Evolutionary conservation across 2,888 invertebrate species (phyloP), one percentile per base, ranked within the genome.

Genomic region (Prosapia bicincta): DNA sequence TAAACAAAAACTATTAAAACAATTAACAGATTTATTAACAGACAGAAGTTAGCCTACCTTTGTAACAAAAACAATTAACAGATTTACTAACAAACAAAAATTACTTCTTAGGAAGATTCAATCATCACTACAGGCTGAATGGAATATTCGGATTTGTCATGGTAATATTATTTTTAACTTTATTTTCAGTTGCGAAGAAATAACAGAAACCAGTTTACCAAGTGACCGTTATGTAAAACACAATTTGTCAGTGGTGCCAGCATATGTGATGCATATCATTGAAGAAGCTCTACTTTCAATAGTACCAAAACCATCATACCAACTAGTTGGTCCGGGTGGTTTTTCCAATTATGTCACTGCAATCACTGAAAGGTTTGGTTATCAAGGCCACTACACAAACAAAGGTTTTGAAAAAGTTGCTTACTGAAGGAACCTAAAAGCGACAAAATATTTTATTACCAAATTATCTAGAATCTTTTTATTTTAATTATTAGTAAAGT

Each of bases 231-330:
- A 79, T 65, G 71, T 79, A 66, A 80, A 79, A 71, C 78, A 79
- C 76, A 76, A 79, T 38, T 76, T 79, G n/a, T 75, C 79, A 82
- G 88, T 90, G 5, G 86, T 91, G 3, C 89, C 89, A 26, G 86
- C 88, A 79, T 87, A 86, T 81, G 90, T 90, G 1, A 84, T 91
- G 79, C 88, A 88, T 81, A 86, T 88, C 24, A 86, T 91, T 71
- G 90, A 91, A 81, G 89, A 90, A 71, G 90, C 91, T 9, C 86
- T 91, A 20, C 77, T 82, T 66, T 78, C 79, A 26, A 79, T 79
- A 2, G 71, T 76, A 69, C 81, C 82, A 0, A 81, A 82, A 72
- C 79, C 79, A 7, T 75, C 76, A 26, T 82, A 82, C 76, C 78
- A 78, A 28, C 79, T 82, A 30, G 74, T 77, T 13, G 80, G 81